These are phyloP conservation scores for Nymphalis polychloros DNA, from an alignment of 2,888 invertebrate species.

Conservation along the genomic window DNA sequence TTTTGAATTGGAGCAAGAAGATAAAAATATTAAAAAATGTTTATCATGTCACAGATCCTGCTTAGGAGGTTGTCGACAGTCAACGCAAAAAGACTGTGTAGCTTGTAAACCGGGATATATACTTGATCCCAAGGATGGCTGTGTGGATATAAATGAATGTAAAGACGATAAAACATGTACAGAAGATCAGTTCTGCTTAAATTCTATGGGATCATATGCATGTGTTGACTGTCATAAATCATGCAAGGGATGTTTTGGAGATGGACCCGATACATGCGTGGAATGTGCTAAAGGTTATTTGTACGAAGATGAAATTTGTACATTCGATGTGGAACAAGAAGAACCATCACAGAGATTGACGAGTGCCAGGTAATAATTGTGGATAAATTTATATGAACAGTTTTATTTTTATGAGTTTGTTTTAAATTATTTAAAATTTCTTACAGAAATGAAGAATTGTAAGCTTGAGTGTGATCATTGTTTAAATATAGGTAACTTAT, in stretches of 20 bases:
- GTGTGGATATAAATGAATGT: conserved; percentile 93
- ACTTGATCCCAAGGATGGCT: conserved; percentile 87
- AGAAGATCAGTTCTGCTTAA: conserved; percentile 91
- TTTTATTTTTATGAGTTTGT: conserved; percentile 29
- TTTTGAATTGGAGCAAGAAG: conserved; percentile 88
- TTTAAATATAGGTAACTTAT: conserved; percentile 58
- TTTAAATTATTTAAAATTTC: conserved; percentile 47
- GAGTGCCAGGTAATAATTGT: conserved; percentile 56
- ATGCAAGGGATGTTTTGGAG: conserved; percentile 91
- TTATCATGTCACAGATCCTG: conserved; percentile 88
- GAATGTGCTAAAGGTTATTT: conserved; percentile 89
- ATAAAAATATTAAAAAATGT: conserved; percentile 42
- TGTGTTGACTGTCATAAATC: conserved; percentile 93
- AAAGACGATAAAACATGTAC: conserved; percentile 78
- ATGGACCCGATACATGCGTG: conserved; percentile 95
- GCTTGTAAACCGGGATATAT: conserved; percentile 87
- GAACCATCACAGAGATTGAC: conserved; percentile 58
- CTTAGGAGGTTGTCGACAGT: conserved; percentile 87
- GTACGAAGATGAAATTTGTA: conserved; percentile 88
- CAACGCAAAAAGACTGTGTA: conserved; percentile 85
- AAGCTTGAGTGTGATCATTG: conserved; percentile 46
- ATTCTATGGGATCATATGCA: conserved; percentile 90
- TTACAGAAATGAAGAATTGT: conserved; percentile 75
- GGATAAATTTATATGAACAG: background rate
- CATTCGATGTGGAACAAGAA: conserved; percentile 83